Conservation (phyloP, 2,797 vertebrate species). For the Crenichthys baileyi region DNA sequence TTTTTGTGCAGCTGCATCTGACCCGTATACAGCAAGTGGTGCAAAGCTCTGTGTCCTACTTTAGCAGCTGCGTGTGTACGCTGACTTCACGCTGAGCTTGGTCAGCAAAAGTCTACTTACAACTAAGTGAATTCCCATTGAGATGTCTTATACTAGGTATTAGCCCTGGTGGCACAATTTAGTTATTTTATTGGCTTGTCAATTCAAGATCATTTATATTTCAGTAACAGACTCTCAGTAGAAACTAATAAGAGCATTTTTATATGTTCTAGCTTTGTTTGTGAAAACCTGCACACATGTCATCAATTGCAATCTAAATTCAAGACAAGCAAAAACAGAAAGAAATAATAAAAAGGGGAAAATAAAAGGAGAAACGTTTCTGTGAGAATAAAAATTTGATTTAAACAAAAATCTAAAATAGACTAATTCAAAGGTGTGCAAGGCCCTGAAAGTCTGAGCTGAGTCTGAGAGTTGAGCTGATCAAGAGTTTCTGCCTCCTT, state of each 20-base stretch:
- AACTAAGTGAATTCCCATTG: slow-evolving; percentile 30
- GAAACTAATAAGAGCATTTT: background rate
- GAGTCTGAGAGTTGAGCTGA: background rate
- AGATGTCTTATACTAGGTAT: background rate
- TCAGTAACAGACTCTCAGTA: background rate
- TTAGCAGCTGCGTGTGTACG: slow-evolving; percentile 49
- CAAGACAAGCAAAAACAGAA: background rate
- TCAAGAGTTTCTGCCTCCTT: background rate
- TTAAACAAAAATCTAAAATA: background rate
- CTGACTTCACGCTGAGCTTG: slow-evolving; percentile 27
- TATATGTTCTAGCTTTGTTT: background rate
- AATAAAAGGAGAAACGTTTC: no score
- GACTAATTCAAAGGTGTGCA: background rate
- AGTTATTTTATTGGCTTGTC: background rate
- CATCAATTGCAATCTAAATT: background rate
- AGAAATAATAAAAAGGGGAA: background rate
- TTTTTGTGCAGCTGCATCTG: slow-evolving; percentile 55
- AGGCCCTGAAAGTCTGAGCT: background rate
- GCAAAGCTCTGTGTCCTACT: slow-evolving; percentile 58
- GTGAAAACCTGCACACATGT: background rate
- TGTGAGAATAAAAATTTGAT: background rate
- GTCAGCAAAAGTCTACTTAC: slow-evolving; percentile 55
- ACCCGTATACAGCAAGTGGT: slow-evolving; percentile 37
- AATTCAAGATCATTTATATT: background rate
- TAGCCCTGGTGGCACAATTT: background rate